These are phyloP conservation scores for Quadroppia sp. DNA, from an alignment of 2,888 invertebrate genomes.

Conservation along the genomic window DNA sequence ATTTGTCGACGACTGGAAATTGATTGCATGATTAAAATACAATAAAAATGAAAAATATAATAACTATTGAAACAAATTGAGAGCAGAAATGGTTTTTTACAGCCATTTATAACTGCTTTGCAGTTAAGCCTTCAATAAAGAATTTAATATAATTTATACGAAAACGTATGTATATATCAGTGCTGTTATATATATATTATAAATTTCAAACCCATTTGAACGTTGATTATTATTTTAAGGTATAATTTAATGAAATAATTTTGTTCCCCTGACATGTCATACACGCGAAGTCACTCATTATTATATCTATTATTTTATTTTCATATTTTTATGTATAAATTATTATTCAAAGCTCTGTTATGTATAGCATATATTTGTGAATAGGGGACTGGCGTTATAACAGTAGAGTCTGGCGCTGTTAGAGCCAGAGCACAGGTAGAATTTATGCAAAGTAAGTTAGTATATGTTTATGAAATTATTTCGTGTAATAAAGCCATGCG, in stretches of 20 bases:
- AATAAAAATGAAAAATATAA: too few species aligned
- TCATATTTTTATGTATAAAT: slow-evolving; percentile 5
- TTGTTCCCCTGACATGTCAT: slow-evolving; percentile 9
- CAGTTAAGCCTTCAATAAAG: too few species aligned
- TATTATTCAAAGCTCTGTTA: neutral
- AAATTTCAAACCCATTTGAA: neutral
- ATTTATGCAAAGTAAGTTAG: neutral
- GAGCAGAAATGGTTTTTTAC: too few species aligned
- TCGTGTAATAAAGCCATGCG: neutral
- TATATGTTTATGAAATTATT: neutral
- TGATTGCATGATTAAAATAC: too few species aligned
- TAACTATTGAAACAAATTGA: too few species aligned
- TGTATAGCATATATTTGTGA: neutral
- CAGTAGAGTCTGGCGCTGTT: too few species aligned
- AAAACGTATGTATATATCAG: neutral
- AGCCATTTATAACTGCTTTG: too few species aligned
- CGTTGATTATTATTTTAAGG: slow-evolving; percentile 20
- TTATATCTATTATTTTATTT: slow-evolving; percentile 9
- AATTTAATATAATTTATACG: too few species aligned
- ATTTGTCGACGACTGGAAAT: too few species aligned
- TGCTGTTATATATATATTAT: too few species aligned
- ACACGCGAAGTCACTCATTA: slow-evolving; percentile 18
- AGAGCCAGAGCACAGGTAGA: neutral
- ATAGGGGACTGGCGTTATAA: neutral
- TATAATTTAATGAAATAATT: slow-evolving; percentile 24